Evolutionary conservation across 2,888 invertebrate species (phyloP).

Genomic region (Salticus scenicus): DNA sequence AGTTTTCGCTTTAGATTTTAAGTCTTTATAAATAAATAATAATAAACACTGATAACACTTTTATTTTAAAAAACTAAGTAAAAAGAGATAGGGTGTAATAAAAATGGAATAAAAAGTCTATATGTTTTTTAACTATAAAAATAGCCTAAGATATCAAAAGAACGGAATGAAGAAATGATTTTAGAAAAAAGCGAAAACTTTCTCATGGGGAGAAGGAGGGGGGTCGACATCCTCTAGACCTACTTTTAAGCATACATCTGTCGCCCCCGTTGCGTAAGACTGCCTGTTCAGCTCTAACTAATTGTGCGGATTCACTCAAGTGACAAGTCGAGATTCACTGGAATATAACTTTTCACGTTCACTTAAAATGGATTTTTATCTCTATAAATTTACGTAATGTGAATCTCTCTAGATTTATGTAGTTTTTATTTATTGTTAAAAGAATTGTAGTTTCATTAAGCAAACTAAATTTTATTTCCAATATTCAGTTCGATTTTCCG

Average conservation of each 20-base stretch:
- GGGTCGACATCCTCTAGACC: constrained; percentile 68
- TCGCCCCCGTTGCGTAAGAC: constrained; percentile 59
- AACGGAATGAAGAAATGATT: constrained; percentile 39
- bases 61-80: too few species aligned
- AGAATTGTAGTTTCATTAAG: not conserved
- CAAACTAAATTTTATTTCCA: too few species aligned
- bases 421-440: not conserved
- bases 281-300: constrained; percentile 48
- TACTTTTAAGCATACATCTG: constrained; percentile 62
- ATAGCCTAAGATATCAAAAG: not conserved
- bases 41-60: too few species aligned
- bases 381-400: too few species aligned
- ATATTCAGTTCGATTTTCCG: too few species aligned
- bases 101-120: constrained; percentile 20
- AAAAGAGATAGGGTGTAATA: not conserved
- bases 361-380: too few species aligned
- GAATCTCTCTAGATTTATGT: too few species aligned
- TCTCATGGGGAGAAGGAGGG: constrained; percentile 51
- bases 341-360: constrained; percentile 14
- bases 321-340: constrained; percentile 32
- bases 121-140: too few species aligned
- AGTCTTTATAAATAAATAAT: too few species aligned
- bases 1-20: too few species aligned
- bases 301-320: constrained; percentile 36
- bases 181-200: constrained; percentile 60